Evolutionary conservation across 35 echinoderm and acorn worm genomes (phyloP).

Genomic region (Strongylocentrotus purpuratus): DNA sequence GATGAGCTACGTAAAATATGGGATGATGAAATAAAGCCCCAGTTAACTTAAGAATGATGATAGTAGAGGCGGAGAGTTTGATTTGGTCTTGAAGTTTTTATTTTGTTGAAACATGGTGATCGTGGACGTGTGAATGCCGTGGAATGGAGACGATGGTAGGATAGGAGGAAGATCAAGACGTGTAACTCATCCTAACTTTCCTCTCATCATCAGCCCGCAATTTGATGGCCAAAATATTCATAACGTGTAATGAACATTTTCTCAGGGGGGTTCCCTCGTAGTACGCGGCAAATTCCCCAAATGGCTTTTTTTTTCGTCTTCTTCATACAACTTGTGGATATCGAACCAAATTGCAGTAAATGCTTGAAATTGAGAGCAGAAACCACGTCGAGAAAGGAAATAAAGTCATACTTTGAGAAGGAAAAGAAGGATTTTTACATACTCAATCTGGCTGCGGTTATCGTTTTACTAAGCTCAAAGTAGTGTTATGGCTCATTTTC

Average conservation of each 20-base stretch:
- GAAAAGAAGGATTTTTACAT: not conserved
- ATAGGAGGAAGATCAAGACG: not conserved
- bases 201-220: conserved; percentile 20
- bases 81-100: no score
- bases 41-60: not conserved
- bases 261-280: conserved; percentile 33
- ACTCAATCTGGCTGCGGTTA: not conserved
- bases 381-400: not conserved
- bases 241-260: conserved; percentile 46
- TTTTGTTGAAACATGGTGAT: not conserved
- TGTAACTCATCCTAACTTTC: conserved; percentile 11
- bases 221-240: conserved; percentile 45
- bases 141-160: not conserved
- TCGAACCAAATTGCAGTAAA: not conserved
- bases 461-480: not conserved
- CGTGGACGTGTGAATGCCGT: not conserved
- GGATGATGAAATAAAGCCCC: not conserved
- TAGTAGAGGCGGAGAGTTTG: not conserved
- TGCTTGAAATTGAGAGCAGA: not conserved
- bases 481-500: not conserved
- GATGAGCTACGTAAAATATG: not conserved
- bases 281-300: not conserved
- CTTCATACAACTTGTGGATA: not conserved
- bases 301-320: not conserved
- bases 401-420: not conserved